phyloP scores from a whole-genome alignment of 1,140 invertebrate genomes.

The Drosophila truncata region DNA sequence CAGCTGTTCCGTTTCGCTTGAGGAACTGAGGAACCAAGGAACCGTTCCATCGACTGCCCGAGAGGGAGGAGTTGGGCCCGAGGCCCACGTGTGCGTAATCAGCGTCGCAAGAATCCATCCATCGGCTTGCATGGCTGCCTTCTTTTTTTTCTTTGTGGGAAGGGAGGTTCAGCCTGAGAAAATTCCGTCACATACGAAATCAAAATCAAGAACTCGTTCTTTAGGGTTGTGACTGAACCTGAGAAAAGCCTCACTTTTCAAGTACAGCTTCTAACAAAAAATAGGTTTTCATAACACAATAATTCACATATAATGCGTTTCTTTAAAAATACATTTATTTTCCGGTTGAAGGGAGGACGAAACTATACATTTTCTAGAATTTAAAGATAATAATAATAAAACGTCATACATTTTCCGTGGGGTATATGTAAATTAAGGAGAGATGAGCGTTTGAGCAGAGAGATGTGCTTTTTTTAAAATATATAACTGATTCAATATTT shows the following conservation, averaged over 20 bases:
- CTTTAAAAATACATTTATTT: slow-evolving; percentile 5
- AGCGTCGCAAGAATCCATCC: slow-evolving; percentile 47
- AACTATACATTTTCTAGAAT: slow-evolving; percentile 2
- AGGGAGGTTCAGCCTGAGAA: slow-evolving; percentile 49
- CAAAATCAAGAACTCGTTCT: slow-evolving; percentile 54
- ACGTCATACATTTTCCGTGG: neutral
- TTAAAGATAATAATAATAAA: slow-evolving; percentile 13
- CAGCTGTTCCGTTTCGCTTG: slow-evolving; percentile 66
- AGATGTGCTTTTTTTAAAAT: neutral
- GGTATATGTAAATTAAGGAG: too few species aligned
- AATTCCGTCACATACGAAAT: slow-evolving; percentile 49
- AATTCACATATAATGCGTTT: neutral
- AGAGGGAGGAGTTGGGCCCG: slow-evolving; percentile 12
- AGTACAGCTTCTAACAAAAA: slow-evolving; percentile 18
- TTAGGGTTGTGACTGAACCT: neutral
- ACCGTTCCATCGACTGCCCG: slow-evolving; percentile 60
- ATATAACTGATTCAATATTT: neutral
- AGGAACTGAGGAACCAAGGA: slow-evolving; percentile 54
- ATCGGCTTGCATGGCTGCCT: slow-evolving; percentile 15
- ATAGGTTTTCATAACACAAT: neutral
- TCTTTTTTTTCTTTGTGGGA: neutral
- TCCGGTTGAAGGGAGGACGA: neutral
- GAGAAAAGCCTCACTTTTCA: neutral
- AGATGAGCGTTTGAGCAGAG: too few species aligned
- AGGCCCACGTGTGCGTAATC: slow-evolving; percentile 64